phyloP scores from a whole-genome alignment of 2,797 vertebrate species.

The Sebastes taczanowskii region DNA sequence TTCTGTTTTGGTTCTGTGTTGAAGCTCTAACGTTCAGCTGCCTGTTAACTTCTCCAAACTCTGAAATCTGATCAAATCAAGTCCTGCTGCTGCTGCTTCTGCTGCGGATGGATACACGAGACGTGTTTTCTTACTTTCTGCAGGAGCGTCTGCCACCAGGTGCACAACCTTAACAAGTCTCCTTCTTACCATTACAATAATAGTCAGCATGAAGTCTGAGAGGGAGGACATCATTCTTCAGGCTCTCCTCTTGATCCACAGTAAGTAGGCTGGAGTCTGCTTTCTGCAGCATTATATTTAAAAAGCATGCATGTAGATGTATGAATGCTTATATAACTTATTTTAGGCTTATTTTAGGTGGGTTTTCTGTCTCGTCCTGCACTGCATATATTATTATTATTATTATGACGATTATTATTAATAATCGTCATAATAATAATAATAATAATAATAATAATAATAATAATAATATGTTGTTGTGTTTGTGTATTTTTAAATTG shows the following conservation, averaged over 20 bases:
- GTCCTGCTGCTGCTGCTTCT: slow-evolving; percentile 19
- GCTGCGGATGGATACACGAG: slow-evolving; percentile 6
- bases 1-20: slow-evolving; percentile 51
- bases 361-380: too few relatives aligned
- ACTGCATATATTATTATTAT: too few relatives aligned
- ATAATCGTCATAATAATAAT: too few relatives aligned
- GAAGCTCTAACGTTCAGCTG: slow-evolving; percentile 19
- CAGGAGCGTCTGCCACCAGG: slow-evolving; percentile 5
- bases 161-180: slow-evolving; percentile 3
- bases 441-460: too few relatives aligned
- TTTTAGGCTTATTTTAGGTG: too few relatives aligned
- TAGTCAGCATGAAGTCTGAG: slow-evolving; percentile 41
- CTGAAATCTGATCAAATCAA: slow-evolving; percentile 1
- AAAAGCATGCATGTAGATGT: background rate
- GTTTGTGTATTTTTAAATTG: too few relatives aligned
- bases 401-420: too few relatives aligned
- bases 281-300: background rate
- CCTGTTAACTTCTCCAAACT: background rate
- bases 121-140: background rate
- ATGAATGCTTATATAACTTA: background rate
- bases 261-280: slow-evolving; percentile 66
- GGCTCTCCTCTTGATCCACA: slow-evolving; percentile 64
- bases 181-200: background rate
- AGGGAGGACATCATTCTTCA: slow-evolving; percentile 41
- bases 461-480: too few relatives aligned